Evolutionary conservation across 2,797 vertebrate genomes (phyloP).

Genomic region (Betta splendens): DNA sequence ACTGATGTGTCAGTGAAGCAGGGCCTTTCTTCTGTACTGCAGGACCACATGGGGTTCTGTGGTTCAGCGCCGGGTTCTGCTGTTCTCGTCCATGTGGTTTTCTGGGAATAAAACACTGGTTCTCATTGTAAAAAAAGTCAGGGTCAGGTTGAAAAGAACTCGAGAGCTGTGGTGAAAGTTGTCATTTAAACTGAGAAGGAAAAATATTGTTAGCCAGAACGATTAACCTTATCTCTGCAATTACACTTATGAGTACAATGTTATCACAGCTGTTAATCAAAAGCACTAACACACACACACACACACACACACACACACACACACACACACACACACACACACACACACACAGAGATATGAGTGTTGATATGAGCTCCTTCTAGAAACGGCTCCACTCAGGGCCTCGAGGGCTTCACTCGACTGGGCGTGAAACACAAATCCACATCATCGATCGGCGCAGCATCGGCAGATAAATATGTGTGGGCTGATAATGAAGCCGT

Average conservation of each 20-base stretch:
- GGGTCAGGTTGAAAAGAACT: too few relatives aligned
- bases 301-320: neutral
- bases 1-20: too few relatives aligned
- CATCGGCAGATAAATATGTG: constrained; percentile 67
- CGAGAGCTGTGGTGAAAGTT: too few relatives aligned
- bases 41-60: too few relatives aligned
- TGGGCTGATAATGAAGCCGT: constrained; percentile 52
- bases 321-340: constrained; percentile 1
- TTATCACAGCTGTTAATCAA: constrained; percentile 1
- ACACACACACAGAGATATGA: neutral
- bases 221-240: neutral
- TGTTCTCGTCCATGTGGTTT: too few relatives aligned
- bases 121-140: too few relatives aligned
- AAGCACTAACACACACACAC: neutral
- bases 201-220: too few relatives aligned
- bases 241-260: neutral
- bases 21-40: too few relatives aligned
- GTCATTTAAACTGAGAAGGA: too few relatives aligned
- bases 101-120: too few relatives aligned
- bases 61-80: too few relatives aligned
- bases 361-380: constrained; percentile 3
- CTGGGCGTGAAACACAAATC: constrained; percentile 68
- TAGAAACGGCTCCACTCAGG: neutral
- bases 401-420: constrained; percentile 47
- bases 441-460: constrained; percentile 61